A percentile compares a stretch with the other conserved stretches of the same genome.
Conservation (phyloP, 2,888 invertebrate genomes). For the Protophormia terraenovae region DNA sequence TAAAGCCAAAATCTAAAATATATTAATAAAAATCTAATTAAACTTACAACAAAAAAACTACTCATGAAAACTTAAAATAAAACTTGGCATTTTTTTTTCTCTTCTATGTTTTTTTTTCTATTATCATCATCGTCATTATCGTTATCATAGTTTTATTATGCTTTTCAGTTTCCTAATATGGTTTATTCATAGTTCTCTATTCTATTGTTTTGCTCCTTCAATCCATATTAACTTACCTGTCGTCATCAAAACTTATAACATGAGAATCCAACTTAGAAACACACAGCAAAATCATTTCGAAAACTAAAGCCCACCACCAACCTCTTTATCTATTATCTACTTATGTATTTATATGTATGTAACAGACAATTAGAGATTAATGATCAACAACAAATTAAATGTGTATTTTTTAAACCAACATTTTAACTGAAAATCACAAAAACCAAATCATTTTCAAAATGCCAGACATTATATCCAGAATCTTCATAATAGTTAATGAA, state of each 20-base stretch:
- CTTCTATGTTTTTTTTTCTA: constrained; percentile 27
- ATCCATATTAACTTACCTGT: neutral
- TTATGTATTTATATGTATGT: neutral
- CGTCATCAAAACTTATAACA: neutral
- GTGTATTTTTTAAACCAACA: constrained; percentile 14
- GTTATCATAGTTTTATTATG: too few relatives aligned
- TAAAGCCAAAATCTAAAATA: constrained; percentile 28
- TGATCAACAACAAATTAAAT: neutral
- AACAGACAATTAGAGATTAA: constrained; percentile 11
- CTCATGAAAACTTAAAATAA: constrained; percentile 33
- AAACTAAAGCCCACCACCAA: constrained; percentile 24
- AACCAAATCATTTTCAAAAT: neutral
- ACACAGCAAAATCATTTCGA: constrained; percentile 2
- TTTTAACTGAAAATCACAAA: neutral
- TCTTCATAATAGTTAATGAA: neutral
- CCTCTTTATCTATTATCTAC: neutral
- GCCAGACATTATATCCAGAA: neutral
- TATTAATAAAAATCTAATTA: constrained; percentile 67
- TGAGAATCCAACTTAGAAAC: neutral
- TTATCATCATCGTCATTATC: too few relatives aligned
- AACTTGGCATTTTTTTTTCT: constrained; percentile 54
- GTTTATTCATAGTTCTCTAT: neutral
- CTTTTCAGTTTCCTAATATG: neutral
- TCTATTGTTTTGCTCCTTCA: constrained; percentile 15
- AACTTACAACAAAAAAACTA: constrained; percentile 61